A percentile compares a stretch with the other conserved stretches of the same genome.
Evolutionary conservation across 2,888 invertebrate genomes (phyloP).

Genomic region (Odontothrips loti): DNA sequence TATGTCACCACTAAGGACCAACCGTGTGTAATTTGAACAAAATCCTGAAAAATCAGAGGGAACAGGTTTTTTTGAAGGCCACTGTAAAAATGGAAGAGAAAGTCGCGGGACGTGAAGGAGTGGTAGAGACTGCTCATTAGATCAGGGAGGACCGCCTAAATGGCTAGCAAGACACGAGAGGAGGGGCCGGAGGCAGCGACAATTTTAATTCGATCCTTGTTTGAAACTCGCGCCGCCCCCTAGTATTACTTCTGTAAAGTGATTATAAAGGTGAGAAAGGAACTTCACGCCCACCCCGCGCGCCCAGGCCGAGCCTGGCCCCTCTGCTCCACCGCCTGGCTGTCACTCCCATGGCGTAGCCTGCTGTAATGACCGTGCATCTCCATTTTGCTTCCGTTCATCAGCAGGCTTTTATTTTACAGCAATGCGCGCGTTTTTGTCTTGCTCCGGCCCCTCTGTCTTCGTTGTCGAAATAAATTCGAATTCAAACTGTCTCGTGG

Average conservation of each 20-base stretch:
- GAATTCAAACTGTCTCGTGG: too few species aligned
- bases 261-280: not conserved
- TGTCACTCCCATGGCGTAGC: too few species aligned
- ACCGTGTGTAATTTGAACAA: too few species aligned
- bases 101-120: not conserved
- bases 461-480: too few species aligned
- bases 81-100: too few species aligned
- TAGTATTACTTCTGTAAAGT: not conserved
- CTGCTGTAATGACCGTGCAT: too few species aligned
- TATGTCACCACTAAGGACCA: too few species aligned
- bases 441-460: too few species aligned
- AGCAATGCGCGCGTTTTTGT: too few species aligned
- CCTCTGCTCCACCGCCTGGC: not conserved
- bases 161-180: not conserved
- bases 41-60: not conserved
- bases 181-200: not conserved
- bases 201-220: slow-evolving; percentile 11
- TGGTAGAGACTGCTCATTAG: not conserved
- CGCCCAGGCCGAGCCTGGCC: not conserved
- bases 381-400: not conserved
- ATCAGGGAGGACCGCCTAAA: not conserved
- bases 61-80: too few species aligned
- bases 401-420: not conserved
- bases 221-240: not conserved
- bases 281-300: not conserved